Evolutionary conservation across 2,113 vertebrate genomes (phyloP).

Genomic region (Tragelaphus buxtoni): DNA sequence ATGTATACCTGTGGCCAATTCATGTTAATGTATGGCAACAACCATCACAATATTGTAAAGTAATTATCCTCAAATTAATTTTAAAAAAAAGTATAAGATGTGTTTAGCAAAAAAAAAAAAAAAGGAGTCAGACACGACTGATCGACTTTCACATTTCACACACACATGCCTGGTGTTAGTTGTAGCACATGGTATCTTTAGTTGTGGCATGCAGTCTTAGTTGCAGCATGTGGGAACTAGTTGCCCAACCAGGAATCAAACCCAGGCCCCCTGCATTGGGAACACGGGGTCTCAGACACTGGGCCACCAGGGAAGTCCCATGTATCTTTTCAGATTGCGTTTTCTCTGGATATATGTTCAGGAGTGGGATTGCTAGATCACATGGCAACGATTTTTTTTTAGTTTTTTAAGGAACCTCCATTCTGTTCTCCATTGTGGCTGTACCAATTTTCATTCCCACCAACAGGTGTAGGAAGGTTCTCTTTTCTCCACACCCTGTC

Average conservation of each 20-base stretch:
- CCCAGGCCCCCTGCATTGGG: background rate
- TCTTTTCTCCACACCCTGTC: background rate
- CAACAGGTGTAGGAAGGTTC: background rate
- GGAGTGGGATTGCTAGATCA: background rate
- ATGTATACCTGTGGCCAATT: background rate
- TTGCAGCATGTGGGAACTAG: background rate
- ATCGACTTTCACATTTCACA: background rate
- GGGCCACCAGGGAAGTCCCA: background rate
- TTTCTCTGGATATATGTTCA: background rate
- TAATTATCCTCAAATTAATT: background rate
- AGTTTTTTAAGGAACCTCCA: background rate
- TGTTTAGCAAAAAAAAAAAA: background rate
- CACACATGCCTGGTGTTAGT: background rate
- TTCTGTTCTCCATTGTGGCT: background rate
- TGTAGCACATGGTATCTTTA: background rate
- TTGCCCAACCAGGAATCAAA: background rate
- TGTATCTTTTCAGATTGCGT: background rate
- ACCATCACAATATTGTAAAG: background rate
- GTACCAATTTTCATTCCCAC: background rate
- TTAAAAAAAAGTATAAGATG: background rate
- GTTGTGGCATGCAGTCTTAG: background rate
- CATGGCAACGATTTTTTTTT: background rate
- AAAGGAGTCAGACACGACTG: background rate
- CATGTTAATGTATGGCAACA: background rate
- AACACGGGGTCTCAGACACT: background rate